Percentiles rank a stretch among this genome's conserved stretches.
These are phyloP conservation scores for Notarius quadriscutis DNA, from an alignment of 2,113 vertebrate species.

Conservation along the genomic window DNA sequence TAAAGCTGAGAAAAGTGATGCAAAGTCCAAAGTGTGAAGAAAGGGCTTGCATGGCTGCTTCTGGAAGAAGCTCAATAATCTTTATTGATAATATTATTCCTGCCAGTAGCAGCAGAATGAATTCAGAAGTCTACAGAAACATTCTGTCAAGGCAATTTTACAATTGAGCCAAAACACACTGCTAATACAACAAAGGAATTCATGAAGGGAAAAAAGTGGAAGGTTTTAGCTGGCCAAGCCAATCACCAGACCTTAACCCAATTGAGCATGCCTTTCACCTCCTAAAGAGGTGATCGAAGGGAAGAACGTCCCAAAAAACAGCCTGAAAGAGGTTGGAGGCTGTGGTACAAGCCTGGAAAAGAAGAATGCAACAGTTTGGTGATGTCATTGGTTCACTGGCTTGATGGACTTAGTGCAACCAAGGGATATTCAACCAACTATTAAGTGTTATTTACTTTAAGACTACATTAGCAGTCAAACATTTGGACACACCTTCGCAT, in stretches of 20 bases:
- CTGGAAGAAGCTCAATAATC: background rate
- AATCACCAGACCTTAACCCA: background rate
- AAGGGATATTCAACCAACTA: background rate
- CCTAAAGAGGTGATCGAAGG: background rate
- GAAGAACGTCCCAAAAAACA: background rate
- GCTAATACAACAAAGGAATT: background rate
- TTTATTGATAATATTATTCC: background rate
- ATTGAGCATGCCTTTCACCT: background rate
- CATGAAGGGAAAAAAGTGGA: background rate
- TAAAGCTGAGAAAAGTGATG: background rate
- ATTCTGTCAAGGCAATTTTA: background rate
- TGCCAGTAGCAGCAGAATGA: background rate
- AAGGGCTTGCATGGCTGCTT: background rate
- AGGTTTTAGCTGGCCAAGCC: background rate
- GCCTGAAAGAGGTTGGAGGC: background rate
- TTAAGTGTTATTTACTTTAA: background rate
- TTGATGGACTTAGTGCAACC: background rate
- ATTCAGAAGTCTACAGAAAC: background rate
- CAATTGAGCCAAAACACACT: background rate
- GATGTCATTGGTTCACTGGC: background rate
- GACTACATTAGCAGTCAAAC: background rate
- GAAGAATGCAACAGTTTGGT: background rate
- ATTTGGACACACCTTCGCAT: too few species aligned
- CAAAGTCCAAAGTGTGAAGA: background rate
- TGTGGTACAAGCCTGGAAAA: background rate